phyloP scores from a whole-genome alignment of 2,113 vertebrate species.

The Microcebus griseorufus region DNA sequence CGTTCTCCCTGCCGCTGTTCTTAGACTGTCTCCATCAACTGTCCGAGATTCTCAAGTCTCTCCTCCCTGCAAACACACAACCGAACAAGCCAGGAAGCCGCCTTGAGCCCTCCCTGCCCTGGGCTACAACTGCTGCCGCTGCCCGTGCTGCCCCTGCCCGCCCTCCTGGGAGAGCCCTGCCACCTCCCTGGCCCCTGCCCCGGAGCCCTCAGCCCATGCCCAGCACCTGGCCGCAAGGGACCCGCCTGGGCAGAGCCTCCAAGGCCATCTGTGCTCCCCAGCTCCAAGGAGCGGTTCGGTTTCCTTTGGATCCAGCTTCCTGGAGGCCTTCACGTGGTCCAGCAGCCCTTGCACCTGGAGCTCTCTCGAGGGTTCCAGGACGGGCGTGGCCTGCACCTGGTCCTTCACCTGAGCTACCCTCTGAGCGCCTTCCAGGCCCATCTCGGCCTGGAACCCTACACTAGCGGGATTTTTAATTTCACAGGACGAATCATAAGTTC shows the following conservation, averaged over 20 bases:
- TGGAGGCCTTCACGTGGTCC: rapidly evolving
- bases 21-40: too few relatives aligned
- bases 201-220: rapidly evolving
- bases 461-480: rapidly evolving
- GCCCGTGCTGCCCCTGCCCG: rapidly evolving
- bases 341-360: rapidly evolving
- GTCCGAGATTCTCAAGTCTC: rapidly evolving
- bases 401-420: rapidly evolving
- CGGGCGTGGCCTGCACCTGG: rapidly evolving
- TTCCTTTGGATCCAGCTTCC: rapidly evolving
- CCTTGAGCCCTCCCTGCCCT: rapidly evolving
- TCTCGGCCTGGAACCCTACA: neutral
- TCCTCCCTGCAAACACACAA: neutral
- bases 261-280: rapidly evolving
- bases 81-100: too few relatives aligned
- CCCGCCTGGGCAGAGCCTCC: rapidly evolving
- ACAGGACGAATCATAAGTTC: rapidly evolving
- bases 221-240: neutral
- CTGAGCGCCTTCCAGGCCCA: rapidly evolving
- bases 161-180: rapidly evolving
- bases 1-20: rapidly evolving
- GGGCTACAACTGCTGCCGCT: rapidly evolving
- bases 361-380: rapidly evolving
- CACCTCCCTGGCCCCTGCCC: rapidly evolving
- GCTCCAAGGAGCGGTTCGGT: rapidly evolving